These are phyloP conservation scores for Drosophila asahinai DNA, from an alignment of 1,140 invertebrate species.

Conservation along the genomic window DNA sequence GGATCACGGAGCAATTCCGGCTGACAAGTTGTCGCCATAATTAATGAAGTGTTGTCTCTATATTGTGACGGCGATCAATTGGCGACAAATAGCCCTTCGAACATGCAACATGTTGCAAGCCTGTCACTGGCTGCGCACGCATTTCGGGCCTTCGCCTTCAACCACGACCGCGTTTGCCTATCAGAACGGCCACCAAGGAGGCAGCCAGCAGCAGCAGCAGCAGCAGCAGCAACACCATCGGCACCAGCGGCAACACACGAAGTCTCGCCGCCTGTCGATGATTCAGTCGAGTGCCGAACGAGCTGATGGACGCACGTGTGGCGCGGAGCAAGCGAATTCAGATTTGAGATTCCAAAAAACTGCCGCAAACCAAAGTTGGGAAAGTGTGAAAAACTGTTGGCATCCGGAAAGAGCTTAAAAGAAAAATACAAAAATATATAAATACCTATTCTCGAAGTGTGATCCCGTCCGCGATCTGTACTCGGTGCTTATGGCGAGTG, in stretches of 20 bases:
- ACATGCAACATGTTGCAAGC: conserved; percentile 46
- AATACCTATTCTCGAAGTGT: conserved; percentile 3
- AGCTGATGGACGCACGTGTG: conserved; percentile 74
- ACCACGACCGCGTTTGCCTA: conserved; percentile 52
- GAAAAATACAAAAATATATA: neutral
- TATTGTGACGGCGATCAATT: conserved; percentile 55
- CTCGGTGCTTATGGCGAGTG: conserved; percentile 51
- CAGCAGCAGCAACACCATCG: conserved; percentile 13
- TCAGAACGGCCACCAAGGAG: conserved; percentile 44
- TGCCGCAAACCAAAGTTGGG: conserved; percentile 30
- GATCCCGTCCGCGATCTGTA: conserved; percentile 34
- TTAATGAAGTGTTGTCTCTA: conserved; percentile 43
- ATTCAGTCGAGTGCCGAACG: conserved; percentile 78
- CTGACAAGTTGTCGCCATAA: conserved; percentile 49
- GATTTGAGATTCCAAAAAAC: conserved; percentile 25
- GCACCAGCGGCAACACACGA: conserved; percentile 44
- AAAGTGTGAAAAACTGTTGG: conserved; percentile 46
- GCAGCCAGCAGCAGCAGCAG: conserved; percentile 19
- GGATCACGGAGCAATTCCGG: conserved; percentile 29
- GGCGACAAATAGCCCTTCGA: conserved; percentile 23
- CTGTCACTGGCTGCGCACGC: conserved; percentile 55
- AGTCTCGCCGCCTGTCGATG: conserved; percentile 30
- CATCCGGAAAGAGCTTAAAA: conserved; percentile 19
- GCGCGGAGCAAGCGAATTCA: conserved; percentile 45
- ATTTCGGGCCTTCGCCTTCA: conserved; percentile 22